Percentiles rank a stretch among this genome's conserved stretches.
Conservation (phyloP, 2,113 vertebrate genomes). For the Pyrgilauda ruficollis region DNA sequence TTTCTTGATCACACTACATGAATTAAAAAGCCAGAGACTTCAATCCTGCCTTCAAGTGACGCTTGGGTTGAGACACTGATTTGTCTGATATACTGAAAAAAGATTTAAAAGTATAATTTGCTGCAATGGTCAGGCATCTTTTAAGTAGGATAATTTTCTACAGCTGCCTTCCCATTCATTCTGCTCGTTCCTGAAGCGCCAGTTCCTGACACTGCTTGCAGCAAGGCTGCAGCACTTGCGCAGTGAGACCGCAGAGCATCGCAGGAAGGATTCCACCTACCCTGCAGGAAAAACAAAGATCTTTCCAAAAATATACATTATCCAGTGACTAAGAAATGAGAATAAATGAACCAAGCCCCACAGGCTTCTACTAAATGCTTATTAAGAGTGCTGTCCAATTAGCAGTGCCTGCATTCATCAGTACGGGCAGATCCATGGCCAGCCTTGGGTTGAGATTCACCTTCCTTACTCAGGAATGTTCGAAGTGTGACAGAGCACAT, state of each 20-base stretch:
- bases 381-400: neutral
- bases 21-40: neutral
- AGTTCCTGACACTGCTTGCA: neutral
- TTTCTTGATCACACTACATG: neutral
- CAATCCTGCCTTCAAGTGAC: neutral
- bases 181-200: fast-evolving
- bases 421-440: neutral
- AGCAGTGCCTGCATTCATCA: neutral
- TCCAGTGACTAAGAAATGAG: conserved; percentile 19
- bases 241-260: neutral
- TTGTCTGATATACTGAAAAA: neutral
- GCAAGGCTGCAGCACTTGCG: neutral
- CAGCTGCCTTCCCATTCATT: neutral
- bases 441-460: fast-evolving
- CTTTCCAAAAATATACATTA: conserved; percentile 27
- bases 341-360: neutral
- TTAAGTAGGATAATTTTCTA: neutral
- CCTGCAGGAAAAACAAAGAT: conserved; percentile 46
- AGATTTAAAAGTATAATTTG: neutral
- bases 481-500: neutral
- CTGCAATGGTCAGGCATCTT: neutral
- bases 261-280: neutral
- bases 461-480: neutral
- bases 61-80: neutral
- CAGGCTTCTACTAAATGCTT: neutral